These are phyloP conservation scores for Erannis defoliaria DNA, from an alignment of 2,888 invertebrate genomes.

Conservation along the genomic window DNA sequence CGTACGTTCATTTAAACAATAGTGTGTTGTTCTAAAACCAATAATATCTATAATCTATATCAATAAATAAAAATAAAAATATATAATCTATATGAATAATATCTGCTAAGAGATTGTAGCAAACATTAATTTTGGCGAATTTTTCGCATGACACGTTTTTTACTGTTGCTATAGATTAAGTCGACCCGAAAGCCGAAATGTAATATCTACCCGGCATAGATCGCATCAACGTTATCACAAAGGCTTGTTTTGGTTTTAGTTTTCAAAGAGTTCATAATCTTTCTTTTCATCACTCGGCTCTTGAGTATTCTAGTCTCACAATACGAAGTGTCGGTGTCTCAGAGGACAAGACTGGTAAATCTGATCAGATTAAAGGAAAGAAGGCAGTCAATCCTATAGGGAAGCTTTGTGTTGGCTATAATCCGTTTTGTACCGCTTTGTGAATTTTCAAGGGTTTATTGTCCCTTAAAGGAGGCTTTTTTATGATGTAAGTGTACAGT, in stretches of 20 bases:
- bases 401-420: conserved; percentile 34
- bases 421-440: conserved; percentile 42
- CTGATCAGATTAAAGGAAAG: conserved; percentile 41
- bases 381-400: conserved; percentile 34
- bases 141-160: not conserved
- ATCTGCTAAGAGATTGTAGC: too few relatives aligned
- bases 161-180: not conserved
- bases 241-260: conserved; percentile 18
- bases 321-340: conserved; percentile 31
- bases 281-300: conserved; percentile 18
- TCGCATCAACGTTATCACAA: not conserved
- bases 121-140: too few relatives aligned
- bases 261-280: conserved; percentile 28
- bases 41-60: too few relatives aligned
- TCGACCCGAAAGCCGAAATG: not conserved
- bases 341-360: conserved; percentile 29
- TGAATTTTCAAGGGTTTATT: conserved; percentile 18
- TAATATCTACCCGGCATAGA: not conserved
- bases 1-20: too few relatives aligned
- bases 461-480: conserved; percentile 21
- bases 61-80: too few relatives aligned
- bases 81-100: too few relatives aligned
- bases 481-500: conserved; percentile 2
- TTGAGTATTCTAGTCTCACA: conserved; percentile 10
- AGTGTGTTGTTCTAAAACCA: too few relatives aligned